These are phyloP conservation scores for Papilio polytes DNA, from an alignment of 1,140 invertebrate species.

Conservation along the genomic window DNA sequence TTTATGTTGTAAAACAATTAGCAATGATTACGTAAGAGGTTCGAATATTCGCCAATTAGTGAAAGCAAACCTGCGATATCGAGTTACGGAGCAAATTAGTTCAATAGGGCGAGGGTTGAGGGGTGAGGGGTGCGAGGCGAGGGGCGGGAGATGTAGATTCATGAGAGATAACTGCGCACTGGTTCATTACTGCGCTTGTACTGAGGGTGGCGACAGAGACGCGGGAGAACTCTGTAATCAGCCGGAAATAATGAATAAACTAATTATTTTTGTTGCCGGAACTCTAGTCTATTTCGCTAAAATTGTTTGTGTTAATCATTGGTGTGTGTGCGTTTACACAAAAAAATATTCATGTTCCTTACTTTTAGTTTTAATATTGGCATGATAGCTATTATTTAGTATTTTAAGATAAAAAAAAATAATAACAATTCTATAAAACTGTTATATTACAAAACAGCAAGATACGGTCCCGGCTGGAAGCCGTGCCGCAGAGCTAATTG, in stretches of 20 bases:
- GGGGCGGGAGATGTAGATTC: neutral
- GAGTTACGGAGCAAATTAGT: slow-evolving; percentile 28
- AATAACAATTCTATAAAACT: neutral
- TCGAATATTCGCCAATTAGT: slow-evolving; percentile 32
- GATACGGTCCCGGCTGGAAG: neutral
- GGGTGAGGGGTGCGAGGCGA: neutral
- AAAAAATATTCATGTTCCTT: neutral
- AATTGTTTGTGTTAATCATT: neutral
- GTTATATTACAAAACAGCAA: neutral
- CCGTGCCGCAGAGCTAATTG: slow-evolving; percentile 17
- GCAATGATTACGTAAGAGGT: slow-evolving; percentile 12
- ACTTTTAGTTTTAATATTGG: no score
- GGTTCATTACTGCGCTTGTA: neutral
- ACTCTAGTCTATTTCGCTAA: neutral
- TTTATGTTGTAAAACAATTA: slow-evolving; percentile 15
- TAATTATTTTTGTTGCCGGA: neutral
- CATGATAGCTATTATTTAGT: no score
- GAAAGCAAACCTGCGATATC: slow-evolving; percentile 25
- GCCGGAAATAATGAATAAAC: neutral
- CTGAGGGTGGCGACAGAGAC: neutral
- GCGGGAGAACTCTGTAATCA: neutral
- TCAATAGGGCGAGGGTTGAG: neutral
- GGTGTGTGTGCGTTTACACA: neutral
- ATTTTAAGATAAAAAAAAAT: no score
- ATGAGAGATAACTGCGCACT: neutral